phyloP scores from a whole-genome alignment of 35 echinoderm and acorn worm genomes.

The Apostichopus californicus region DNA sequence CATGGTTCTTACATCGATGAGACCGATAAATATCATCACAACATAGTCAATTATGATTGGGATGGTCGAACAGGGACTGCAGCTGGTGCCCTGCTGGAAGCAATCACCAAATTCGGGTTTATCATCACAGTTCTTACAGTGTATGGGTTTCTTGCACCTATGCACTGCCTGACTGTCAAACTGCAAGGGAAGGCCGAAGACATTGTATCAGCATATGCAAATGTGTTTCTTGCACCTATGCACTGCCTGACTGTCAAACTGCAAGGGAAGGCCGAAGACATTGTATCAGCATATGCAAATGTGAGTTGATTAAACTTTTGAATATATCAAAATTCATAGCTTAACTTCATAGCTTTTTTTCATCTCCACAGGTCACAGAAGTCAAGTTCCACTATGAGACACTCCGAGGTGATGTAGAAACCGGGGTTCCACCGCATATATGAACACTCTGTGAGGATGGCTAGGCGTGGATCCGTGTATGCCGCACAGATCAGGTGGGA shows the following conservation, averaged over 20 bases:
- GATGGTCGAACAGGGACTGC: background rate
- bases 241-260: constrained; percentile 16
- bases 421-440: background rate
- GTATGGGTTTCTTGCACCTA: constrained; percentile 16
- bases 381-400: constrained; percentile 15
- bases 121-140: constrained; percentile 23
- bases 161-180: constrained; percentile 21
- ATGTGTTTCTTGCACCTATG: background rate
- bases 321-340: background rate
- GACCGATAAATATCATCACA: constrained; percentile 21
- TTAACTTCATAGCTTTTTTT: background rate
- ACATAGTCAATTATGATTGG: constrained; percentile 27
- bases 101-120: constrained; percentile 17
- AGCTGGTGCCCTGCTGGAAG: constrained; percentile 16
- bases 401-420: constrained; percentile 21
- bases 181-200: constrained; percentile 30
- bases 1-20: constrained; percentile 27
- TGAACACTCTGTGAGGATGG: constrained; percentile 6
- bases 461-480: constrained; percentile 9
- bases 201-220: constrained; percentile 16
- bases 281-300: constrained; percentile 17
- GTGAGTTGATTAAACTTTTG: background rate
- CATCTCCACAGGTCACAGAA: constrained; percentile 18
- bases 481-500: background rate
- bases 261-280: constrained; percentile 34